These are phyloP conservation scores for Aethes cnicana DNA, from an alignment of 2,888 invertebrate genomes.

Conservation along the genomic window DNA sequence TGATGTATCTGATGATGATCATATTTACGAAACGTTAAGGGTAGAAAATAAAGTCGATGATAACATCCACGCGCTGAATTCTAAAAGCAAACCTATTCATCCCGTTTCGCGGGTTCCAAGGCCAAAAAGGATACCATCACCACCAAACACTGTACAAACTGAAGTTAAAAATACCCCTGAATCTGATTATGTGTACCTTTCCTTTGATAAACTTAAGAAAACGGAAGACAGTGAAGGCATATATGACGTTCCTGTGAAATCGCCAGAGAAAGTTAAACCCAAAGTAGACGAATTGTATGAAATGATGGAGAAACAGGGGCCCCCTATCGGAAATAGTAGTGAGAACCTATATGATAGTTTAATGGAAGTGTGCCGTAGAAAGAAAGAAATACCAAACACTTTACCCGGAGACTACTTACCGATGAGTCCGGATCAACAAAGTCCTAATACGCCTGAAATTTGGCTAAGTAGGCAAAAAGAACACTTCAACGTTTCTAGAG, in stretches of 20 bases:
- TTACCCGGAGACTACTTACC: slow-evolving; percentile 66
- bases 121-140: slow-evolving; percentile 64
- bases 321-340: slow-evolving; percentile 42
- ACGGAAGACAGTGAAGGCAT: slow-evolving; percentile 60
- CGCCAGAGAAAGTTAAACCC: slow-evolving; percentile 57
- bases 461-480: slow-evolving; percentile 88
- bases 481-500: slow-evolving; percentile 85
- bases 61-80: slow-evolving; percentile 52
- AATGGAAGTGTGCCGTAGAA: slow-evolving; percentile 66
- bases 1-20: slow-evolving; percentile 71
- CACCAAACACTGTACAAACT: slow-evolving; percentile 47
- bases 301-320: slow-evolving; percentile 59
- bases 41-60: slow-evolving; percentile 62
- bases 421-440: slow-evolving; percentile 70
- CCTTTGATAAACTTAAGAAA: slow-evolving; percentile 67
- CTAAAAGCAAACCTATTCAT: slow-evolving; percentile 64
- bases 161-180: slow-evolving; percentile 52
- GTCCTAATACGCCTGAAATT: slow-evolving; percentile 85
- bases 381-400: slow-evolving; percentile 56
- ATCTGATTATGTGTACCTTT: slow-evolving; percentile 77
- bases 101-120: slow-evolving; percentile 50
- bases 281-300: slow-evolving; percentile 60
- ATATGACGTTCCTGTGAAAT: slow-evolving; percentile 70
- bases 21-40: slow-evolving; percentile 84
- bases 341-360: slow-evolving; percentile 70